phyloP scores from a whole-genome alignment of 37 sponge, comb jelly and placozoan species.

The Mnemiopsis leidyi region DNA sequence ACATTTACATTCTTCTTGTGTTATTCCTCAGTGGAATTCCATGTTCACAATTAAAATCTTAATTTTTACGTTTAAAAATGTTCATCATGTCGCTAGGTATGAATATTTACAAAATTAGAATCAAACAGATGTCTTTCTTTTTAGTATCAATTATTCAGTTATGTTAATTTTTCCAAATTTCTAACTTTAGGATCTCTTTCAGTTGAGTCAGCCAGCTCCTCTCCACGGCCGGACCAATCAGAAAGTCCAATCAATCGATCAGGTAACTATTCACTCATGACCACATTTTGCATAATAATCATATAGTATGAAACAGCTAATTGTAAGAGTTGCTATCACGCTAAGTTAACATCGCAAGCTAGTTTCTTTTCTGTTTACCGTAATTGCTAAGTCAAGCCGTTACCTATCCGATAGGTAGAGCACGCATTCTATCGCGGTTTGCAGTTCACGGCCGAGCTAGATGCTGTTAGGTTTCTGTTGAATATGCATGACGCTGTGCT shows the following conservation, averaged over 20 bases:
- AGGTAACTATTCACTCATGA: not conserved
- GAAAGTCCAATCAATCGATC: not conserved
- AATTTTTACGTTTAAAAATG: not conserved
- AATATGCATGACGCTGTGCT: not conserved
- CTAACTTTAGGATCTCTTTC: not conserved
- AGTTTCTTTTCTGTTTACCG: not conserved
- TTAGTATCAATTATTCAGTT: too few species aligned
- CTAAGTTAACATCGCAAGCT: too few species aligned
- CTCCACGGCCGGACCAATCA: not conserved
- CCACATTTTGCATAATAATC: not conserved
- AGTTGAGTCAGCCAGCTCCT: constrained; percentile 13
- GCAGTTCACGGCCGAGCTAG: not conserved
- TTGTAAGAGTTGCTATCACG: too few species aligned
- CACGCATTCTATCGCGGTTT: not conserved
- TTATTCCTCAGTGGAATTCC: too few species aligned
- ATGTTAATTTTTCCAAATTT: too few species aligned
- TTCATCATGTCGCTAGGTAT: too few species aligned
- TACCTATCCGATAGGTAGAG: not conserved
- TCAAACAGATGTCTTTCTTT: too few species aligned
- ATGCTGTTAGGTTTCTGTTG: not conserved
- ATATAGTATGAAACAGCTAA: too few species aligned
- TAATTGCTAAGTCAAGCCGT: not conserved
- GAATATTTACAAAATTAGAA: too few species aligned
- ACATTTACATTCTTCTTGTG: not conserved
- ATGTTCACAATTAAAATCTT: too few species aligned